phyloP scores from a whole-genome alignment of 2,113 vertebrate genomes.

The Eretmodus cyanostictus region DNA sequence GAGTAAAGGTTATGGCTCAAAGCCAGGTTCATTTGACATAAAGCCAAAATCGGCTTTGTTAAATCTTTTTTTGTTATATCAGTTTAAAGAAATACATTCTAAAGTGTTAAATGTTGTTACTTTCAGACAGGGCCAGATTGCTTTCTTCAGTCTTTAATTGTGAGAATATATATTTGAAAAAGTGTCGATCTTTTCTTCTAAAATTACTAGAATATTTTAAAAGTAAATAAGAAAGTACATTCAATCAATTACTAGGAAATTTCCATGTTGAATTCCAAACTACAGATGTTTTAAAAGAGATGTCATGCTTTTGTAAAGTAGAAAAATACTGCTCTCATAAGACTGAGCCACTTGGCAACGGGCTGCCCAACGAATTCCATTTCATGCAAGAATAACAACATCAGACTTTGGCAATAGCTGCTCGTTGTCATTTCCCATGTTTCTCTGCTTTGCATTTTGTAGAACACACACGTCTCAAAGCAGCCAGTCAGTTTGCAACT shows the following conservation, averaged over 20 bases:
- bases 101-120: not conserved
- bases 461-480: slow-evolving; percentile 33
- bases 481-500: not conserved
- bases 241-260: not conserved
- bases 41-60: not conserved
- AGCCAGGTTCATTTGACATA: not conserved
- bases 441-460: slow-evolving; percentile 34
- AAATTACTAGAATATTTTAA: not conserved
- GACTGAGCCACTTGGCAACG: slow-evolving; percentile 30
- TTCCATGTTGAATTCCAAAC: not conserved
- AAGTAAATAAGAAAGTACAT: not conserved
- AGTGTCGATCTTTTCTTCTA: not conserved
- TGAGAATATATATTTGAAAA: not conserved
- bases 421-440: slow-evolving; percentile 40
- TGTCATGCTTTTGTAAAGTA: slow-evolving; percentile 23
- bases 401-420: not conserved
- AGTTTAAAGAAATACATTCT: not conserved
- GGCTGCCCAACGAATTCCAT: slow-evolving; percentile 33
- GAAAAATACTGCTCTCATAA: slow-evolving; percentile 25
- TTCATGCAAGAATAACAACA: slow-evolving; percentile 35
- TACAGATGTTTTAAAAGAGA: not conserved
- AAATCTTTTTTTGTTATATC: not conserved
- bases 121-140: not conserved
- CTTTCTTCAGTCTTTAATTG: not conserved
- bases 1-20: not conserved